Evolutionary conservation across 2,797 vertebrate species (phyloP).

Genomic region (Scleropages formosus): DNA sequence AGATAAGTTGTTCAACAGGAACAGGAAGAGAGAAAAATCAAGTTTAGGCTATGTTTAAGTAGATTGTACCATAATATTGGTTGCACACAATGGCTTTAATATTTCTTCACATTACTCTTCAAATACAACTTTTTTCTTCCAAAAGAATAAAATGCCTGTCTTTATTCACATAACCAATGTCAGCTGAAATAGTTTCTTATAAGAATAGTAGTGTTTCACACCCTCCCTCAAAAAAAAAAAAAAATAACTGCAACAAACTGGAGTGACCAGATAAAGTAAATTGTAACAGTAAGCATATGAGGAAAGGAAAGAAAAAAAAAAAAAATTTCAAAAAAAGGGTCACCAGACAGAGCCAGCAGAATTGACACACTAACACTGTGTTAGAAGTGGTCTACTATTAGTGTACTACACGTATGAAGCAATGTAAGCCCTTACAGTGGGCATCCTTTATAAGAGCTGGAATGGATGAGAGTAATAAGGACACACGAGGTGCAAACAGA

Average conservation of each 20-base stretch:
- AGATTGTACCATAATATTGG: constrained; percentile 25
- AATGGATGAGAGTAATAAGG: no score
- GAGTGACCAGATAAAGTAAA: constrained; percentile 2
- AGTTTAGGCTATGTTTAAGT: constrained; percentile 27
- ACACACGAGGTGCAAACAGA: neutral
- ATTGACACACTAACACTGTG: neutral
- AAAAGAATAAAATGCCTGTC: constrained; percentile 16
- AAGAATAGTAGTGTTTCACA: constrained; percentile 12
- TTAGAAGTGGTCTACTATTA: neutral
- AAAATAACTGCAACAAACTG: neutral
- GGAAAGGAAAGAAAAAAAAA: neutral
- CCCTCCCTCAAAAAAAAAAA: neutral
- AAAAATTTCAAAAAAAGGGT: constrained; percentile 12
- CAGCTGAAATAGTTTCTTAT: neutral
- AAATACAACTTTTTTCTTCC: neutral
- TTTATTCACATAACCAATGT: neutral
- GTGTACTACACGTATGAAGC: neutral
- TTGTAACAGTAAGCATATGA: constrained; percentile 3
- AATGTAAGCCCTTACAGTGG: neutral
- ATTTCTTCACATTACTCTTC: neutral
- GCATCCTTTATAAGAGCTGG: no score
- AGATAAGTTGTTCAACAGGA: constrained; percentile 59
- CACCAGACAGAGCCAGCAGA: constrained; percentile 8
- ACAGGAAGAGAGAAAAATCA: constrained; percentile 43
- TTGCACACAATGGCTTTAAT: constrained; percentile 24